These are phyloP conservation scores for Laodelphax striatellus DNA, from an alignment of 1,140 invertebrate genomes.

Conservation along the genomic window DNA sequence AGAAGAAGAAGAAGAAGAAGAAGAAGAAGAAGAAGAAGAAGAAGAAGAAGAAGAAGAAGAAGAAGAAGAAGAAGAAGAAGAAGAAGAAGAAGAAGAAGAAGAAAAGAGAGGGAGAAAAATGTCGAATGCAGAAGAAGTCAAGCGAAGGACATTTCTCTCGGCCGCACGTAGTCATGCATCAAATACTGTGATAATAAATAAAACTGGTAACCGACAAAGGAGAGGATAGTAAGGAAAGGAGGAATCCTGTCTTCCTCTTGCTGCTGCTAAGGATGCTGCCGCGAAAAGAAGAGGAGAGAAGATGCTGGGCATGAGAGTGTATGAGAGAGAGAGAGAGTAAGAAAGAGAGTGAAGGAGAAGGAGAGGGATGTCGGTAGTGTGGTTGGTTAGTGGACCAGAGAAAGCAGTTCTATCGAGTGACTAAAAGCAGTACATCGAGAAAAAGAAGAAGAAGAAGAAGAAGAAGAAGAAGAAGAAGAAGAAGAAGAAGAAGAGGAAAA, in stretches of 20 bases:
- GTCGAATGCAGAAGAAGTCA: neutral
- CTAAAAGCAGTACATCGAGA: neutral
- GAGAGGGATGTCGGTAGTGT: too few species aligned
- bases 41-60: constrained; percentile 24
- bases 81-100: constrained; percentile 19
- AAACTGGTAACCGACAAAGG: neutral
- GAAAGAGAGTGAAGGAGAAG: too few species aligned
- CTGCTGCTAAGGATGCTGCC: too few species aligned
- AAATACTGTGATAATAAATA: neutral
- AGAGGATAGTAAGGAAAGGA: neutral
- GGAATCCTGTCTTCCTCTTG: neutral
- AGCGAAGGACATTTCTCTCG: neutral
- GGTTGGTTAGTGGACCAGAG: neutral
- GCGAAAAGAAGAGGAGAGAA: too few species aligned
- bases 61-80: constrained; percentile 32
- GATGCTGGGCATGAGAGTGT: too few species aligned
- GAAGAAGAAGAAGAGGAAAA: neutral
- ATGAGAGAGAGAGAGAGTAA: neutral
- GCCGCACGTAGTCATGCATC: neutral
- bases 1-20: constrained; percentile 51
- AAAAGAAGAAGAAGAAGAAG: neutral
- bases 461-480: neutral
- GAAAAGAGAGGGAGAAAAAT: neutral
- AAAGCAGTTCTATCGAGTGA: neutral
- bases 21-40: constrained; percentile 33